Base-by-base conservation (phyloP, 2,888 invertebrate genomes). In the Metallyticus violacea region DNA sequence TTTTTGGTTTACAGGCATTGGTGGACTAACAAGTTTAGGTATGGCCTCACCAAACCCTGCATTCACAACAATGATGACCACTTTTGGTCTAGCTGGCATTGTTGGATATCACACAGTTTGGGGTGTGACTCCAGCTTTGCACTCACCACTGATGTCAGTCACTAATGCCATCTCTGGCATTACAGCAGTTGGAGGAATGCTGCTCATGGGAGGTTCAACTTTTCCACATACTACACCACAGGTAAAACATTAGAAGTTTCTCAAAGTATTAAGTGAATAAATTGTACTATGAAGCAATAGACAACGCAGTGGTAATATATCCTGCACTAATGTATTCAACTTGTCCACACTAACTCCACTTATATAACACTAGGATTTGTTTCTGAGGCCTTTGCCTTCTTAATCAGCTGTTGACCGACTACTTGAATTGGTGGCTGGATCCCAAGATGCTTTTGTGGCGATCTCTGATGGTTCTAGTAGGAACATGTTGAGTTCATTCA, bases 111-210 rank as follows among this genome's bases (percentile, higher is more conserved):
- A 97, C 92, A 97, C 97, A 1, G 97, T 97, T 22, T 98, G 97
- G 97, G 97, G 97, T 84, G 97, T 98, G 26, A 97, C 97, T 25
- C 97, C 97, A 9, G 97, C 97, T 40, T 94, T 98, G 27, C 97
- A 98, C 92, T 97, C 97, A 0, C 98, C 97, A 0, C 94, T 98
- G 29, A 98, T 98, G 97, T 97, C 97, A 0, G 97, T 98, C 76
- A 98, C 97, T 6, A 98, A 98, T 91, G 97, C 98, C 88, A 96
- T 98, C 90, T 97, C 97, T 9, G 97, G 97, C 30, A 97, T 97
- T 90, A 98, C 97, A 1, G 97, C 97, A 26, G 97, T 97, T n/a
- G 98, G 97, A 85, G 98, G 97, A 0, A 92, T 98, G 89, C 92
- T 97, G 88, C 93, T 97, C 85, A 97, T 98, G 97, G 96, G 96